A percentile compares a stretch with the other conserved stretches of the same genome.
phyloP scores from a whole-genome alignment of 2,797 vertebrate species.

The Octomys mimax region DNA sequence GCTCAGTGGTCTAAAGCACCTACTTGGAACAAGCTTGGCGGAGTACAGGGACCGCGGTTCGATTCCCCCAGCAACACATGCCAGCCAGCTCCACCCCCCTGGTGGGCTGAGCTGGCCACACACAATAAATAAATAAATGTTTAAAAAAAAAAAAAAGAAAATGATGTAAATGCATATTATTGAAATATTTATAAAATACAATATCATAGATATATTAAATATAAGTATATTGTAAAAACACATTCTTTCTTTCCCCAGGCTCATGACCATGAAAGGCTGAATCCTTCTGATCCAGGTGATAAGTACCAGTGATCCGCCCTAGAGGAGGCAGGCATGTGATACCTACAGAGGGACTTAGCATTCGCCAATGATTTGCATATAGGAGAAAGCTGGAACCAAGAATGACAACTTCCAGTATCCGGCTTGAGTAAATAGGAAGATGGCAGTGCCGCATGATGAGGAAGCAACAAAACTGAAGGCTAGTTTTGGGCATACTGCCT shows the following conservation, averaged over 20 bases:
- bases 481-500: not conserved
- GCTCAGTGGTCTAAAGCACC: too few relatives aligned
- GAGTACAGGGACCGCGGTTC: too few relatives aligned
- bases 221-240: conserved; percentile 4
- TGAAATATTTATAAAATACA: not conserved
- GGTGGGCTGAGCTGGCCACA: too few relatives aligned
- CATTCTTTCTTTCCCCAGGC: not conserved
- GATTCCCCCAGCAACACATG: too few relatives aligned
- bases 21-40: too few relatives aligned
- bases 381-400: not conserved
- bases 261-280: not conserved
- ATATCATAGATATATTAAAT: not conserved
- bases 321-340: not conserved
- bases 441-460: not conserved
- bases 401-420: not conserved
- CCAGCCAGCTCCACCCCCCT: too few relatives aligned
- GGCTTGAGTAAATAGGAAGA: not conserved
- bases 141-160: not conserved
- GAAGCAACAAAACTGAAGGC: not conserved
- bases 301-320: not conserved
- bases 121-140: too few relatives aligned
- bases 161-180: not conserved
- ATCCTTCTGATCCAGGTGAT: not conserved
- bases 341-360: not conserved
- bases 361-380: not conserved